These are phyloP conservation scores for Rhingia campestris DNA, from an alignment of 2,888 invertebrate genomes.

Conservation along the genomic window DNA sequence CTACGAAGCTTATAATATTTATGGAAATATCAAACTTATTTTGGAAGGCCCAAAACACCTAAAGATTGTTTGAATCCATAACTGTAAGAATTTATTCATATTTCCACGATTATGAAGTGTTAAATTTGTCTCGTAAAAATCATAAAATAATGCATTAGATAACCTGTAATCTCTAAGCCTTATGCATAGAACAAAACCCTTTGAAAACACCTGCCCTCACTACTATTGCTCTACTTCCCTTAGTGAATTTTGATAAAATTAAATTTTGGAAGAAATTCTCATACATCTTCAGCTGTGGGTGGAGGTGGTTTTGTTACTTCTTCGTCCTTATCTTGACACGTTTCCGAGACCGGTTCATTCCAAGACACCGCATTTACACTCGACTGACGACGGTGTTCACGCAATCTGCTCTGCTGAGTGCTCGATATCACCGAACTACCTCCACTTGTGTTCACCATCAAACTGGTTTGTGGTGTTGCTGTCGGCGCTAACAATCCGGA, in stretches of 20 bases:
- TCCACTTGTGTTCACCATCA: constrained; percentile 75
- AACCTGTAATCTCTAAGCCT: too few relatives aligned
- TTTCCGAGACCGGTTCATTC: constrained; percentile 82
- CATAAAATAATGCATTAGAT: too few relatives aligned
- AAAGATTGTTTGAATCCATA: too few relatives aligned
- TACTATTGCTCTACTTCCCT: constrained; percentile 34
- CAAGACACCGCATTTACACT: constrained; percentile 82
- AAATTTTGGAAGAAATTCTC: constrained; percentile 36
- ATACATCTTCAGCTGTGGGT: constrained; percentile 42
- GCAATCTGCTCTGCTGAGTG: constrained; percentile 48
- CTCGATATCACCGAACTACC: constrained; percentile 77
- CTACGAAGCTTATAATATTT: too few relatives aligned
- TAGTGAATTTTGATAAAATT: constrained; percentile 9
- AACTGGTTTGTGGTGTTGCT: constrained; percentile 74
- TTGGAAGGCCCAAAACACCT: too few relatives aligned
- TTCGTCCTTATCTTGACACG: constrained; percentile 71
- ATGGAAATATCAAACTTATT: too few relatives aligned
- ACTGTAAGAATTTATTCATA: too few relatives aligned
- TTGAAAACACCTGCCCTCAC: neutral
- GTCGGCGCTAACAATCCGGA: constrained; percentile 76
- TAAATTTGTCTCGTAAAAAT: too few relatives aligned
- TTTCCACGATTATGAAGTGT: too few relatives aligned
- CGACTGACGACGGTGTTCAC: constrained; percentile 80
- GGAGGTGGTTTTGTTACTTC: constrained; percentile 4
- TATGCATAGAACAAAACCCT: too few relatives aligned